A percentile compares a stretch with the other conserved stretches of the same genome.
Conservation (phyloP, 2,797 vertebrate genomes). For the Psittacula echo region DNA sequence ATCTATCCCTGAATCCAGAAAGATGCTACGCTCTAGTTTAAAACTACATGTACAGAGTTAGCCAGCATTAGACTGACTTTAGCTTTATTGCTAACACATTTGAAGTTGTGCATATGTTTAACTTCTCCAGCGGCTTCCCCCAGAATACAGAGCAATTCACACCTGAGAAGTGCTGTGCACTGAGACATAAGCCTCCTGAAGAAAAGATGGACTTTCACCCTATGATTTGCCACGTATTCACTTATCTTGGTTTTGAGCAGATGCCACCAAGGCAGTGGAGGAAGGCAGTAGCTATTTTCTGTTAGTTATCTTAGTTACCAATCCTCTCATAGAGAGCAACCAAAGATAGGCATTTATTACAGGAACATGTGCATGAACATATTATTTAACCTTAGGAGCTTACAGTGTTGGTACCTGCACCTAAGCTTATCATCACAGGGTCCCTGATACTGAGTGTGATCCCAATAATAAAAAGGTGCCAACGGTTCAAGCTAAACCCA, state of each 20-base stretch:
- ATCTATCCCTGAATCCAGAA: background rate
- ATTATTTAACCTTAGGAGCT: background rate
- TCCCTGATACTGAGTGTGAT: background rate
- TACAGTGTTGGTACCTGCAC: background rate
- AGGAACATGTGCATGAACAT: accelerated
- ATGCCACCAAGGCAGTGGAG: background rate
- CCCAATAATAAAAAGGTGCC: background rate
- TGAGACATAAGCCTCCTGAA: background rate
- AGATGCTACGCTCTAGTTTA: background rate
- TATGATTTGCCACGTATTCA: background rate
- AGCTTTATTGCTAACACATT: background rate
- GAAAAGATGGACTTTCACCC: background rate
- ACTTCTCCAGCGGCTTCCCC: background rate
- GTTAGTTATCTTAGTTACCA: background rate
- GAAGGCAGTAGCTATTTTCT: background rate
- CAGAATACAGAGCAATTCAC: background rate
- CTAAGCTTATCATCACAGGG: background rate
- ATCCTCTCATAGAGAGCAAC: background rate
- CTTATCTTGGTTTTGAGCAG: background rate
- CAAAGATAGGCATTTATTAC: background rate
- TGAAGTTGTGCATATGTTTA: background rate
- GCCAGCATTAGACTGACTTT: background rate
- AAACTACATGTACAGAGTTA: background rate
- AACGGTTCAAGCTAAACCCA: background rate
- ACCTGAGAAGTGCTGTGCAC: background rate